Evolutionary conservation across 2,113 vertebrate species (phyloP), one percentile per base, ranked within the genome.

Genomic region (Crotalus tigris): DNA sequence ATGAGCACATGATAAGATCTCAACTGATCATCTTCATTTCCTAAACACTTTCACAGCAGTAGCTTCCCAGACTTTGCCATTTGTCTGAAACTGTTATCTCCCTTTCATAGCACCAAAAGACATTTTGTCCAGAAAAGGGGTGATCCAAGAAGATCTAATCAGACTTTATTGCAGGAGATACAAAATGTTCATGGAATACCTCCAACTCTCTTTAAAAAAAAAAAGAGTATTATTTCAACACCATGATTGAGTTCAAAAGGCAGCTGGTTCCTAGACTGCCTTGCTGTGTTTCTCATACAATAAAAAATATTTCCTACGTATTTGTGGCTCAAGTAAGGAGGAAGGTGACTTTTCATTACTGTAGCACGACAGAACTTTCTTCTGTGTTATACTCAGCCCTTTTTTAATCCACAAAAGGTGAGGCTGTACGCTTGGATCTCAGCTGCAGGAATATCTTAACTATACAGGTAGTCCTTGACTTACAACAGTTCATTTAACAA

Each of bases 151-250:
- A 97, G 97, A 98, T 98, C 97, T 98, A 98, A 99, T 99, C 98
- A 98, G 96, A 98, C 97, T 98, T 98, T 98, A 98, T 98, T 98
- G 98, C 98, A 98, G 98, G 97, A 98, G 97, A 97, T 98, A 97
- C 98, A 98, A 98, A 95, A 90, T 17, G 13, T 49, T 54, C 12
- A 21, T 1, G 4, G 53, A 89, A 53, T 86, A 51, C 21, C 89
- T 90, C 85, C 75, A 96, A 51, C 49, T 95, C 95, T 97, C 96
- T 96, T n/a, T n/a, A n/a, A n/a, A n/a, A n/a, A n/a, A n/a, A n/a
- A 33, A 39, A 15, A 17, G 1, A 75, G 7, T 81, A 81, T 81
- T 81, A 98, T 96, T 96, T 95, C 94, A 95, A 97, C 91, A 97
- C 94, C 95, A 87, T 87, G 94, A 92, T 93, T 61, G 95, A 95